A percentile compares a stretch with the other conserved stretches of the same genome.
phyloP scores from a whole-genome alignment of 35 echinoderm and acorn worm genomes.

The Antedon bifida region DNA sequence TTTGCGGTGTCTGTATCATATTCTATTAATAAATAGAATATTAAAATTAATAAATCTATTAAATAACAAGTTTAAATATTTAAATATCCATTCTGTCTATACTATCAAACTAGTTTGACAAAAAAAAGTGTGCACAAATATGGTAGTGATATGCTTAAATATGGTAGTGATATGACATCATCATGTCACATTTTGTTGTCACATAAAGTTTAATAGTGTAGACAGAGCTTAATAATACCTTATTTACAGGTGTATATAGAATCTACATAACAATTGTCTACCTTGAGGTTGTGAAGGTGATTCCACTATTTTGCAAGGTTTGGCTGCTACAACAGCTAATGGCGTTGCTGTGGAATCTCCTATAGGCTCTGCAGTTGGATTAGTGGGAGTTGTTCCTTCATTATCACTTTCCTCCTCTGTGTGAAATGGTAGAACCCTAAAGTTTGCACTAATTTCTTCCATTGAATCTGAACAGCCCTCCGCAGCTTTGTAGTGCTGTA shows the following conservation, averaged over 20 bases:
- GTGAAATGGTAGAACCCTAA: slow-evolving; percentile 54
- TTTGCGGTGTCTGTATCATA: slow-evolving; percentile 34
- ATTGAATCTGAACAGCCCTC: slow-evolving; percentile 33
- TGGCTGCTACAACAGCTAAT: not conserved
- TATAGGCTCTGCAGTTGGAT: not conserved
- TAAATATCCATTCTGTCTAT: too few relatives aligned
- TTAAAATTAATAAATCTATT: not conserved
- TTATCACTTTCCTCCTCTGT: slow-evolving; percentile 33
- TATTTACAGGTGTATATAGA: too few relatives aligned
- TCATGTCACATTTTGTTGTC: too few relatives aligned
- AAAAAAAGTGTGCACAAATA: too few relatives aligned
- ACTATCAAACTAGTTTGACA: too few relatives aligned
- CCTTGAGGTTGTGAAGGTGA: not conserved
- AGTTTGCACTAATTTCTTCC: slow-evolving; percentile 65
- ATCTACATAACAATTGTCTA: not conserved
- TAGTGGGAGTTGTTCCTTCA: slow-evolving; percentile 5
- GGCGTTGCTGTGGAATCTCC: not conserved
- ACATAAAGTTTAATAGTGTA: too few relatives aligned
- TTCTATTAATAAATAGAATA: slow-evolving; percentile 9
- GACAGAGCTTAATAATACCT: too few relatives aligned
- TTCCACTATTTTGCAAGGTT: slow-evolving; percentile 11
- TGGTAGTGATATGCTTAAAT: too few relatives aligned
- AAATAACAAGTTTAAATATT: too few relatives aligned
- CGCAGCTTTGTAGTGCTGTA: slow-evolving; percentile 38
- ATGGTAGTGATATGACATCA: too few relatives aligned